phyloP scores from a whole-genome alignment of 30 jellyfish, hydroid and myxozoan genomes.

The Rhopilema esculentum region DNA sequence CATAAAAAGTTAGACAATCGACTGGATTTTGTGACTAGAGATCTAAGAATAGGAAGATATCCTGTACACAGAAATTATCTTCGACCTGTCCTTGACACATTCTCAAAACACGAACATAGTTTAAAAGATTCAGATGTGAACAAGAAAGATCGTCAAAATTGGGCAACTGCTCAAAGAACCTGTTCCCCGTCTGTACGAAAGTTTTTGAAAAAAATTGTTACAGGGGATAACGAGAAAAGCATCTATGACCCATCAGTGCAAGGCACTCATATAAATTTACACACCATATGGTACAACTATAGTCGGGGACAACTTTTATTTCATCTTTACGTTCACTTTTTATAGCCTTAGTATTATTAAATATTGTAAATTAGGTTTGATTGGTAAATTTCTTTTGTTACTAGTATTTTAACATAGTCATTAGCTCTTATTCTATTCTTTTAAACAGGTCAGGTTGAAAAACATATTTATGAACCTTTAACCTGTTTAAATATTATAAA shows the following conservation, averaged over 20 bases:
- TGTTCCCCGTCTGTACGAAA: not conserved
- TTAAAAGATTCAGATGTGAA: slow-evolving; percentile 1
- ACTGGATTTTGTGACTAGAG: slow-evolving; percentile 13
- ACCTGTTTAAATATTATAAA: too few relatives aligned
- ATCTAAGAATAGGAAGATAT: slow-evolving; percentile 9
- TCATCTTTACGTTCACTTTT: too few relatives aligned
- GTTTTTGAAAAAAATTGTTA: not conserved
- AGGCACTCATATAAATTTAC: slow-evolving; percentile 35
- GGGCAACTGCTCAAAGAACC: slow-evolving; percentile 22
- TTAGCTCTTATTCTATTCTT: too few relatives aligned
- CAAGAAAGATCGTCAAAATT: slow-evolving; percentile 14
- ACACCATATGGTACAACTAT: too few relatives aligned
- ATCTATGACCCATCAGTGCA: slow-evolving; percentile 45
- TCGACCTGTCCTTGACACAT: slow-evolving; percentile 13
- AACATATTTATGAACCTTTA: too few relatives aligned
- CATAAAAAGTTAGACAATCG: slow-evolving; percentile 24
- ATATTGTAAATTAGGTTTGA: too few relatives aligned
- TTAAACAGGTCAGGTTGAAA: too few relatives aligned
- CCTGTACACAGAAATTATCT: slow-evolving; percentile 6
- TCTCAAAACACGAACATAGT: slow-evolving; percentile 14
- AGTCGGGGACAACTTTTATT: too few relatives aligned
- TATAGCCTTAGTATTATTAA: too few relatives aligned
- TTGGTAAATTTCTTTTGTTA: too few relatives aligned
- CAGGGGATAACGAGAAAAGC: not conserved
- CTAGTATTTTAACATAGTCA: too few relatives aligned